A percentile compares a stretch with the other conserved stretches of the same genome.
phyloP scores from a whole-genome alignment of 2,797 vertebrate genomes.

The Muraenolepis orangiensis region DNA sequence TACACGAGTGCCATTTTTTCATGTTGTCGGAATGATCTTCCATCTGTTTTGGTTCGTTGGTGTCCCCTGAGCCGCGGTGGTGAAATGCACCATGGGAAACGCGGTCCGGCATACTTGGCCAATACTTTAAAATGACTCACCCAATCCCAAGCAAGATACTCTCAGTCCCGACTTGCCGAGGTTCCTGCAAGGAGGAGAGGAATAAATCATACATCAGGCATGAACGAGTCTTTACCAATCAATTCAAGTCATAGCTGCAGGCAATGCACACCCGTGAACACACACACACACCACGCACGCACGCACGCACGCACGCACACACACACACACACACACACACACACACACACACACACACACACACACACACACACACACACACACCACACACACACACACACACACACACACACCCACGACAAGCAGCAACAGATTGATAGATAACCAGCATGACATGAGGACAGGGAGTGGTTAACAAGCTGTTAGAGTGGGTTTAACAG shows the following conservation, averaged over 20 bases:
- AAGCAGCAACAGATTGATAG: not conserved
- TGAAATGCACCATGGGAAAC: not conserved
- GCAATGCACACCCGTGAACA: not conserved
- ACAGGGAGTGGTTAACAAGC: constrained; percentile 12
- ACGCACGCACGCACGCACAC: not conserved
- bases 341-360: not conserved
- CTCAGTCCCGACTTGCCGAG: constrained; percentile 92
- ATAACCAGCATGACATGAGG: constrained; percentile 7
- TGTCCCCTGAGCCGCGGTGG: not conserved
- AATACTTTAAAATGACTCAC: constrained; percentile 73
- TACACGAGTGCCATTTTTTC: too few species aligned
- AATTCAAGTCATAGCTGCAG: not conserved
- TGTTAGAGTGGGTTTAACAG: not conserved
- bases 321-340: not conserved
- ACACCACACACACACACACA: not conserved
- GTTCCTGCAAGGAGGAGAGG: constrained; percentile 77
- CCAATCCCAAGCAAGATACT: constrained; percentile 90
- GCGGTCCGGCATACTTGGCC: not conserved
- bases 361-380: constrained; percentile 10
- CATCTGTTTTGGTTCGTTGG: not conserved
- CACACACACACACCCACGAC: too few species aligned
- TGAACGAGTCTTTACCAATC: not conserved
- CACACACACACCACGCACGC: not conserved
- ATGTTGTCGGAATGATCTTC: too few species aligned
- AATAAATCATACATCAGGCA: constrained; percentile 9